Percentiles rank a stretch among this genome's conserved stretches.
Conservation (phyloP, 1,140 invertebrate genomes). For the Portunus trituberculatus region DNA sequence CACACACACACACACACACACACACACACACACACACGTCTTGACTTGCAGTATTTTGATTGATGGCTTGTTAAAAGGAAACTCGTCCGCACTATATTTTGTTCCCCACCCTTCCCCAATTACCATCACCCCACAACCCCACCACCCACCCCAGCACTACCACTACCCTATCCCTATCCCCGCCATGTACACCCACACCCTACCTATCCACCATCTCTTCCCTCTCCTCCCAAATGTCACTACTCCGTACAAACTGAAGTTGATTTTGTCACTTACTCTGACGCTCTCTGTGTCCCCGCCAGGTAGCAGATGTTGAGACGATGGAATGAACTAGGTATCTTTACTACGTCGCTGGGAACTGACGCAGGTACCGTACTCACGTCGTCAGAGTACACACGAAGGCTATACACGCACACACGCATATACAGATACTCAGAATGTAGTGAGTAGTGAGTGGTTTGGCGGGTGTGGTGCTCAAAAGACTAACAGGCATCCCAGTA, state of each 20-base stretch:
- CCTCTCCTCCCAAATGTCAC: neutral
- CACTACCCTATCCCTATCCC: neutral
- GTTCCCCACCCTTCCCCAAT: neutral
- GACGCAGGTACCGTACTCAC: neutral
- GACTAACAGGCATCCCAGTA: too few relatives aligned
- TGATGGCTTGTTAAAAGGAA: conserved; percentile 25
- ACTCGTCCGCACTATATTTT: neutral
- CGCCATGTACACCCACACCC: neutral
- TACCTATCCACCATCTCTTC: neutral
- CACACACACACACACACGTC: conserved; percentile 9
- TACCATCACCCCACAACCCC: neutral
- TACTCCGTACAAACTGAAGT: neutral
- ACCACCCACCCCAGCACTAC: neutral
- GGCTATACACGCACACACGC: neutral
- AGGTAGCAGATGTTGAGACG: neutral
- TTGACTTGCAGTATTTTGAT: neutral
- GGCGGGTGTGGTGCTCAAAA: too few relatives aligned
- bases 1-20: conserved; percentile 49
- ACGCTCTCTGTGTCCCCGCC: neutral
- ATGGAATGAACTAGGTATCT: neutral
- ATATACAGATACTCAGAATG: too few relatives aligned
- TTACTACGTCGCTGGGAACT: neutral
- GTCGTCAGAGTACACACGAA: too few relatives aligned
- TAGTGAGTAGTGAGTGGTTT: too few relatives aligned
- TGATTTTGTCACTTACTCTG: conserved; percentile 2